Conservation (phyloP, 2,888 invertebrate genomes). For the Epistrophe grossulariae region DNA sequence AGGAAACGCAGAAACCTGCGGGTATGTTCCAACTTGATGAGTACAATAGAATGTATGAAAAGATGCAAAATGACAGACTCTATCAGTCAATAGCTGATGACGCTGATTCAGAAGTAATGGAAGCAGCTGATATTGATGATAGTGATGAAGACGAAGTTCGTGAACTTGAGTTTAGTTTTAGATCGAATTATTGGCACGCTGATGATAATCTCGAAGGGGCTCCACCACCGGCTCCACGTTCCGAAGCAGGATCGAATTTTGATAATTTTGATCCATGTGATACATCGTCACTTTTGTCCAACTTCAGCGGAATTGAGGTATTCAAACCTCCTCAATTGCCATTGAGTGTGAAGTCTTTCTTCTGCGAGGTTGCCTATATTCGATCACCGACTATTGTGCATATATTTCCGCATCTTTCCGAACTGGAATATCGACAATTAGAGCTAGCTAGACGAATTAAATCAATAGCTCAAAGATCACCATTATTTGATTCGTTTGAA, state of each 20-base stretch:
- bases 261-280: slow-evolving; percentile 79
- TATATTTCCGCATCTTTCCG: slow-evolving; percentile 80
- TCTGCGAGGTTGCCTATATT: slow-evolving; percentile 79
- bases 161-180: slow-evolving; percentile 77
- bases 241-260: slow-evolving; percentile 72
- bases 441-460: slow-evolving; percentile 85
- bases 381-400: slow-evolving; percentile 79
- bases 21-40: slow-evolving; percentile 77
- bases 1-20: slow-evolving; percentile 55
- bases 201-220: slow-evolving; percentile 38
- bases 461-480: slow-evolving; percentile 82
- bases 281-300: slow-evolving; percentile 80
- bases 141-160: slow-evolving; percentile 78
- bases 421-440: slow-evolving; percentile 84
- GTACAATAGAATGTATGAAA: slow-evolving; percentile 77
- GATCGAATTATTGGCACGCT: slow-evolving; percentile 77
- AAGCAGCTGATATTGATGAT: slow-evolving; percentile 82
- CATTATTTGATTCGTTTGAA: slow-evolving; percentile 83
- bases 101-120: slow-evolving; percentile 79
- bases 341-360: slow-evolving; percentile 78
- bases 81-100: slow-evolving; percentile 71
- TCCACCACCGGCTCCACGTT: slow-evolving; percentile 59
- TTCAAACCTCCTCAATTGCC: slow-evolving; percentile 79
- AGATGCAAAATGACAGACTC: slow-evolving; percentile 82
- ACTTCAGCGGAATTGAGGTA: slow-evolving; percentile 77